Percentiles rank a stretch among this genome's conserved stretches.
These are phyloP conservation scores for Gallinago paraguaiae DNA, from an alignment of 2,113 vertebrate species.

Conservation along the genomic window DNA sequence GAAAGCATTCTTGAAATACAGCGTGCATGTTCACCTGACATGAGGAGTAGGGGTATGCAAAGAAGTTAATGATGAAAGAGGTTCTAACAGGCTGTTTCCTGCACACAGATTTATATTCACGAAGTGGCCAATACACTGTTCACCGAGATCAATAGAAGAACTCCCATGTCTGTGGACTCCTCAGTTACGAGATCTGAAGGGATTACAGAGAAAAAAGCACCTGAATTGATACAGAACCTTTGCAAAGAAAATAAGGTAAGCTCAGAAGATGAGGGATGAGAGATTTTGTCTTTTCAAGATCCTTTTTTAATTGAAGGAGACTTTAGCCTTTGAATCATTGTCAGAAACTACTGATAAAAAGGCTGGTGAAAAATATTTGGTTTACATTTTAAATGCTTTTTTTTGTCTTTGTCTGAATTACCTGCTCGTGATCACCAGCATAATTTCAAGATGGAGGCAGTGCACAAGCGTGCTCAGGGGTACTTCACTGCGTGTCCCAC, in stretches of 20 bases:
- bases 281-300: neutral
- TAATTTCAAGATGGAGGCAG: neutral
- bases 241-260: neutral
- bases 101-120: neutral
- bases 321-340: neutral
- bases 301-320: neutral
- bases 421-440: neutral
- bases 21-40: neutral
- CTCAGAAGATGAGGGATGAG: neutral
- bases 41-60: neutral
- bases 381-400: neutral
- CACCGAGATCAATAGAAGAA: neutral
- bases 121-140: neutral
- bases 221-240: neutral
- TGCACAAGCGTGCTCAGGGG: rapidly evolving
- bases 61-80: neutral
- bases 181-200: neutral
- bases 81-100: neutral
- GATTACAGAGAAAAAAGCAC: neutral
- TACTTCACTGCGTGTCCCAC: neutral
- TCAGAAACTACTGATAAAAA: neutral
- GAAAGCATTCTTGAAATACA: neutral
- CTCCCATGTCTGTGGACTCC: neutral
- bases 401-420: neutral
- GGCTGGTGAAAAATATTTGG: neutral